Base-by-base conservation (phyloP, 2,888 invertebrate genomes). In the Drosophila neotestacea region DNA sequence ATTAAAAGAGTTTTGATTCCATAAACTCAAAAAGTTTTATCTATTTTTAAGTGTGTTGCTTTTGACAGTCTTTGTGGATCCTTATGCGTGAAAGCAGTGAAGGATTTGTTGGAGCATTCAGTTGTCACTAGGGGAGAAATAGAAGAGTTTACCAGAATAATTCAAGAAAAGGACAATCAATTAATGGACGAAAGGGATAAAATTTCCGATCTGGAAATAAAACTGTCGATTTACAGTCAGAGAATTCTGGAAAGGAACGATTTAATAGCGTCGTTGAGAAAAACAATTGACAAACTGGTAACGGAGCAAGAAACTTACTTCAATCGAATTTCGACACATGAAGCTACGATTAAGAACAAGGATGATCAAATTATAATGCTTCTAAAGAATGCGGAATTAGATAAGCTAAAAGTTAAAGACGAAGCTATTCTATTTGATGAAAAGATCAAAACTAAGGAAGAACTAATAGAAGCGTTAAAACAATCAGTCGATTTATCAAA, bases 401-500 rank as follows among this genome's bases (percentile, higher is more conserved):
- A n/a, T 7, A n/a, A 41, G 0, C 13, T 16, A 9, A 41, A 41
- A 41, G 4, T 7, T 6, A 6, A 39, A 39, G 13, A 16, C 6
- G 13, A 39, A 2, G 39, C 13, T 13, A 7, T 6, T 13, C 13
- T 48, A 1, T 6, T 10, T 32, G 10, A 13, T 16, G 34, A 34
- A 48, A 34, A 10, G 16, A 34, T 22, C 6, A 34, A 22, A 34
- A 11, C 11, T 1, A 48, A 34, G 10, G 16, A 48, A 5, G 34
- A 48, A 34, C 32, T 48, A 11, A 48, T 48, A 4, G 48, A 34
- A 34, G 10, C 16, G 6, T 11, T 48, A 48, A 48, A 48, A 6
- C 3, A 48, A 32, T 34, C 48, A 10, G 6, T 34, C 6, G 48
- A 48, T 6, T 10, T 48, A 16, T 11, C 13, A 3, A 22, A 48